Evolutionary conservation across 1,140 invertebrate genomes (phyloP), one percentile per base, ranked within the genome.

Genomic region (Diabrotica undecimpunctata): DNA sequence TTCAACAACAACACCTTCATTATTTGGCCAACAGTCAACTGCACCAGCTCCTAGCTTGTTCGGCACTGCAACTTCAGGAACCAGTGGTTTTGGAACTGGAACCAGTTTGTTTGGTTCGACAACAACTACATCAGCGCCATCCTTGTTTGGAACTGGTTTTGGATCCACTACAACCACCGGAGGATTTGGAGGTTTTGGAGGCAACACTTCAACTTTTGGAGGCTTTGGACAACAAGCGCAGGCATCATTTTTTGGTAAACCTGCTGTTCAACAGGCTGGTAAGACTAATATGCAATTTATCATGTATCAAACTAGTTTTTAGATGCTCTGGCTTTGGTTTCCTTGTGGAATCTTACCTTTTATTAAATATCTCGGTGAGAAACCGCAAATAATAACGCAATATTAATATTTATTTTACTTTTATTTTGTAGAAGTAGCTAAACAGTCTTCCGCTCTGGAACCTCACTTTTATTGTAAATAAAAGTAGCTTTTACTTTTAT

Each of bases 181-280:
- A 7, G 55, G 61, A 62, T 76, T 73, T 75, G 66, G 65, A 6
- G 61, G 65, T 14, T 56, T 88, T 13, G 64, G 66, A 55, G 54
- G 52, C 5, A 60, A 51, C 0, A 66, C 63, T 12, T 51, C 52
- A 52, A 81, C 81, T 9, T 87, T 87, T 78, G 83, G 85, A 14
- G 77, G 78, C 25, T 86, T 86, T 77, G 85, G 84, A 7, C 73
- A 82, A 56, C 71, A 74, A 46, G 73, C 78, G 4, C 41, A 46
- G 6, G 41, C 3, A 6, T 46, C 41, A 46, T 46, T 46, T 8
- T 46, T 46, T 6, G n/a, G 41, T n/a, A 46, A 46, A 46, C 41
- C 41, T 10, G 8, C 8, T 8, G n/a, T 46, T 10, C 41, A 8
- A 10, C 41, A 46, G n/a, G 25, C 50, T 55, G 62, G 68, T 66